phyloP scores from a whole-genome alignment of 92 coral and sea anemone species.

The Epizoanthus stellaris region DNA sequence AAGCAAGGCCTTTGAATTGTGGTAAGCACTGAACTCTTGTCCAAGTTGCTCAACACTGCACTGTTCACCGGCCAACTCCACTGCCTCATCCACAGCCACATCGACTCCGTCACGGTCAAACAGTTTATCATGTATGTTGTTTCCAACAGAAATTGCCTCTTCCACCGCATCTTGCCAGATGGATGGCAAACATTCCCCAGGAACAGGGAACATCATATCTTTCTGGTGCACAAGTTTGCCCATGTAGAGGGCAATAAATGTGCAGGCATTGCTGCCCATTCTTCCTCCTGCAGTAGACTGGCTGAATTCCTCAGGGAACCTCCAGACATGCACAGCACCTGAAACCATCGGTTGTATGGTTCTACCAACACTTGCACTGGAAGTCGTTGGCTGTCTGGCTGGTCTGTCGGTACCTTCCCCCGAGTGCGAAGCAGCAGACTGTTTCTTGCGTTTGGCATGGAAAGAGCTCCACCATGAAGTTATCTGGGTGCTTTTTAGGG shows the following conservation, averaged over 20 bases:
- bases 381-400: neutral
- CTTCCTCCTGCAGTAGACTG: conserved; percentile 59
- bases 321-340: conserved; percentile 12
- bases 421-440: neutral
- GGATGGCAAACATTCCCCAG: neutral
- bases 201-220: conserved; percentile 38
- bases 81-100: conserved; percentile 52
- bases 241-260: conserved; percentile 62
- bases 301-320: conserved; percentile 45
- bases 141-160: conserved; percentile 57
- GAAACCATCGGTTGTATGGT: neutral
- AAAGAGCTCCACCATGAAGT: conserved; percentile 57
- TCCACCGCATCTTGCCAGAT: conserved; percentile 47
- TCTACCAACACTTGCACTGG: neutral
- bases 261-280: conserved; percentile 65
- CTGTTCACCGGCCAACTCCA: conserved; percentile 60
- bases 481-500: conserved; percentile 50
- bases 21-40: conserved; percentile 37
- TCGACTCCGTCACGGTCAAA: conserved; percentile 53
- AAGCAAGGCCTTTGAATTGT: conserved; percentile 12
- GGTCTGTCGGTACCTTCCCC: neutral
- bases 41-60: conserved; percentile 36
- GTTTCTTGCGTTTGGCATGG: conserved; percentile 48
- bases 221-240: conserved; percentile 26
- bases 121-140: conserved; percentile 59